Evolutionary conservation across 1,140 invertebrate genomes (phyloP).

Genomic region (Nasonia giraulti): DNA sequence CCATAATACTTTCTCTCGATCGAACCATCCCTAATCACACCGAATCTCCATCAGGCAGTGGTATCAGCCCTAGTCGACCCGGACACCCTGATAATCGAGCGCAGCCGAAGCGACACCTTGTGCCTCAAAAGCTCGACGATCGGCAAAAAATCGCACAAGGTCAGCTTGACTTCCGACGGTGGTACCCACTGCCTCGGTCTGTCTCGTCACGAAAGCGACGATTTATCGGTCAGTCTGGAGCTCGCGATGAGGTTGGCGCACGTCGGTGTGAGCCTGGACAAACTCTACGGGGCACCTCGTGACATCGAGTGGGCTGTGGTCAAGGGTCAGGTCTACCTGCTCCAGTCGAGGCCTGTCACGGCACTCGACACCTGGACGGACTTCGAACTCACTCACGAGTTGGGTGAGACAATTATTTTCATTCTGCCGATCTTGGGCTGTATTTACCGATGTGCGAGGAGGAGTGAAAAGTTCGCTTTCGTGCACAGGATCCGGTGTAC

Average conservation of each 20-base stretch:
- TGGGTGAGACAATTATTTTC: slow-evolving; percentile 75
- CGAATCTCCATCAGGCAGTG: slow-evolving; percentile 78
- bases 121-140: slow-evolving; percentile 71
- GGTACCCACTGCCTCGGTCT: slow-evolving; percentile 61
- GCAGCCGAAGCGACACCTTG: slow-evolving; percentile 72
- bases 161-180: slow-evolving; percentile 68
- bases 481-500: slow-evolving; percentile 66
- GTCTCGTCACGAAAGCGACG: slow-evolving; percentile 63
- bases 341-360: slow-evolving; percentile 86
- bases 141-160: slow-evolving; percentile 77
- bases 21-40: too few relatives aligned
- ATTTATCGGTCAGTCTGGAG: slow-evolving; percentile 74
- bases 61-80: slow-evolving; percentile 85
- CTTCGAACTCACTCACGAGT: slow-evolving; percentile 83
- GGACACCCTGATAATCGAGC: slow-evolving; percentile 80
- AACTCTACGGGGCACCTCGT: slow-evolving; percentile 79
- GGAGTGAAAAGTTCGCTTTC: neutral
- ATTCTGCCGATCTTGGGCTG: slow-evolving; percentile 64
- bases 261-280: slow-evolving; percentile 78
- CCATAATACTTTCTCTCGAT: slow-evolving; percentile 20
- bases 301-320: slow-evolving; percentile 86
- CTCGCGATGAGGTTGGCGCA: slow-evolving; percentile 74
- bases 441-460: neutral
- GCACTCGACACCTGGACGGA: slow-evolving; percentile 81
- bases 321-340: slow-evolving; percentile 76